Base-by-base conservation (phyloP, 1,140 invertebrate species). In the Eumaeus atala region DNA sequence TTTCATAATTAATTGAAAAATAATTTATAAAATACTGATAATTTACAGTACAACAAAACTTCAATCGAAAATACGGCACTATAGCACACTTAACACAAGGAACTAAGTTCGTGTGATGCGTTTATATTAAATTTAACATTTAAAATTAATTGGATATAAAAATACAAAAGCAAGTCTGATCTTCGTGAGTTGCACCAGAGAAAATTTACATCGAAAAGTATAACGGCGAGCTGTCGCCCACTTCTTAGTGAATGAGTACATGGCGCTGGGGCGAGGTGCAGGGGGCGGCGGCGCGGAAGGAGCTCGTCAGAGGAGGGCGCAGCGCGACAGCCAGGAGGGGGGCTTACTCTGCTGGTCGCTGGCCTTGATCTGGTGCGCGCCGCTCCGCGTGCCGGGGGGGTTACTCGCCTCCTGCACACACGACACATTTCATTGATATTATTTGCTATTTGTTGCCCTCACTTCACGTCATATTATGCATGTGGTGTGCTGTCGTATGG, bases 311-410 rank as follows among this genome's bases (percentile, higher is more conserved):
- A 94, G 92, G 85, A 93, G 77, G 74, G 89, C 90, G 89, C 93
- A 94, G 78, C 92, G 90, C 28, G 92, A 90, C 65, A 93, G 87
- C 92, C 92, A 93, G 76, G 91, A 92, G 63, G 91, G 89, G 54
- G 92, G 91, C 84, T 94, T 94, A 83, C 92, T 90, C 67, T 91
- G 90, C 62, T 90, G 92, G 76, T 94, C 93, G 70, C 89, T 90
- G 54, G 91, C 88, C 81, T 91, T 92, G 66, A 94, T 77, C 67
- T 92, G 91, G 69, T 93, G 92, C 54, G 91, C 92, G 65, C 92
- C 91, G 9, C 64, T 72, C n/a, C 81, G 58, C 80, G 92, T 93
- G 38, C 76, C 74, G n/a, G 92, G 91, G 56, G 93, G 93, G 88
- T 95, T 94, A 60, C 92, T 94, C 64, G 93, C 93, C 84, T 95